Base-by-base conservation (phyloP, 2,888 invertebrate genomes). In the Aleiodes alternator region DNA sequence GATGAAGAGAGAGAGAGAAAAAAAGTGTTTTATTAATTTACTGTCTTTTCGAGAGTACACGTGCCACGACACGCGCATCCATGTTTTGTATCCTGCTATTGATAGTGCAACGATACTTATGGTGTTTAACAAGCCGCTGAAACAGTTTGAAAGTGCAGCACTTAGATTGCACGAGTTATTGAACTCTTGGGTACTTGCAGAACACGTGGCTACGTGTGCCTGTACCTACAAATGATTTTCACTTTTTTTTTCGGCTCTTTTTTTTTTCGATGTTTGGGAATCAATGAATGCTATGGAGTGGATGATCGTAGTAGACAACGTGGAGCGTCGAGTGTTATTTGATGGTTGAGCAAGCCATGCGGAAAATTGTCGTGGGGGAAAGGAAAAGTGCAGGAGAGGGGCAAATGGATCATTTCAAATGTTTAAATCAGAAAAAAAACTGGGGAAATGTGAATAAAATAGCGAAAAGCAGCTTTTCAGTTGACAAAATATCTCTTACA, bases 11-110 rank as follows among this genome's bases (percentile, higher is more conserved):
- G 77, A 69, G 77, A 55, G 55, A 16, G 16, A 55, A 16, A 8
- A 0, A 11, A 14, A 55, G 43, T 43, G 11, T 43, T 43, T 43
- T 43, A 43, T 43, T 43, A 43, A 43, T 29, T 51, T 55, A 51
- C 75, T 85, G 84, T 84, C 86, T 85, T 85, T 83, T 82, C 80
- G 79, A 84, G 85, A 83, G 82, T 81, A 83, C 82, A 78, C 80
- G 77, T 79, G 81, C 76, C 71, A 73, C 38, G 61, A n/a, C 64
- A 48, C 64, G 64, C 34, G 64, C 43, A 64, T 48, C 43, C 2
- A 7, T 31, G 9, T 59, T 34, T 16, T 64, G 38, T 48, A 64
- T 23, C 64, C 64, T 48, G 64, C 43, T 11, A 43, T 64, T 48
- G 43, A 16, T 23, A 43, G n/a, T 16, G 9, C 34, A 34, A 34